A percentile compares a stretch with the other conserved stretches of the same genome.
Evolutionary conservation across 2,113 vertebrate genomes (phyloP).

Genomic region (Planiliza haematocheilus): DNA sequence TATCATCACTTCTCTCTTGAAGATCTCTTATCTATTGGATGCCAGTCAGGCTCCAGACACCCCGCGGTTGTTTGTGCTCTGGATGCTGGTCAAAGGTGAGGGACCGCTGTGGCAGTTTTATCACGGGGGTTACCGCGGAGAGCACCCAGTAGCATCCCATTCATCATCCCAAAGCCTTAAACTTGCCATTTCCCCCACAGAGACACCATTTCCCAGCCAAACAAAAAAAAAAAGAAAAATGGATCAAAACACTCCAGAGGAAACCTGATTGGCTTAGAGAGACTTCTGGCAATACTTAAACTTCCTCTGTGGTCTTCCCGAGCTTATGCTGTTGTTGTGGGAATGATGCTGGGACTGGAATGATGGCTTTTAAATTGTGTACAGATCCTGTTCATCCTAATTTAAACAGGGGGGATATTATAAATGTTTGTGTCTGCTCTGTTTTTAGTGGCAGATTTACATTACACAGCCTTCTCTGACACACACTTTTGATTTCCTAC

Average conservation of each 20-base stretch:
- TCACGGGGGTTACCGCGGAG: slow-evolving; percentile 20
- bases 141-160: slow-evolving; percentile 9
- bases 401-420: slow-evolving; percentile 70
- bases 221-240: slow-evolving; percentile 25
- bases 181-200: slow-evolving; percentile 26
- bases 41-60: slow-evolving; percentile 8
- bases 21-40: slow-evolving; percentile 25
- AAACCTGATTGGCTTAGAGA: slow-evolving; percentile 42
- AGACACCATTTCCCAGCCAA: slow-evolving; percentile 15
- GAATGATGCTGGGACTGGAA: slow-evolving; percentile 48
- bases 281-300: slow-evolving; percentile 52
- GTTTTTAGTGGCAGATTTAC: slow-evolving; percentile 73
- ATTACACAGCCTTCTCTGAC: slow-evolving; percentile 56
- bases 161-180: slow-evolving; percentile 29
- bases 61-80: slow-evolving; percentile 11
- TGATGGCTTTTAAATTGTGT: slow-evolving; percentile 66
- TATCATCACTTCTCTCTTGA: no score
- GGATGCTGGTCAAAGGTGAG: slow-evolving; percentile 23
- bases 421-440: slow-evolving; percentile 73
- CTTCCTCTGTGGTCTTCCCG: slow-evolving; percentile 56
- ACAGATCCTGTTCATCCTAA: slow-evolving; percentile 58
- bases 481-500: slow-evolving; percentile 44
- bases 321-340: slow-evolving; percentile 49
- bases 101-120: slow-evolving; percentile 28
- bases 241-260: slow-evolving; percentile 28